These are phyloP conservation scores for Terebella lapidaria DNA, from an alignment of 2,888 invertebrate species.

Conservation along the genomic window DNA sequence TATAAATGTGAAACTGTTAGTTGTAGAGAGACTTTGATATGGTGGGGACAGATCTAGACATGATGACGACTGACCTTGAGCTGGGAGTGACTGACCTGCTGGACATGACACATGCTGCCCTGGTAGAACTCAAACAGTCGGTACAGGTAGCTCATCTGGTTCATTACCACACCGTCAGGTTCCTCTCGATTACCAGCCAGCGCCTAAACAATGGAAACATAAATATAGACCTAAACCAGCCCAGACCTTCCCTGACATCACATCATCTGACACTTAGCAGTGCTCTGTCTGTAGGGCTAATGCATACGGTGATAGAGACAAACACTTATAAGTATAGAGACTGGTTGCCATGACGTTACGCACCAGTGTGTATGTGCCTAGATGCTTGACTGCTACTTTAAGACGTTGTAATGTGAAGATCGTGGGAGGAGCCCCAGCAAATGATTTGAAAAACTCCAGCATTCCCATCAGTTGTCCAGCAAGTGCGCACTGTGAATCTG, in stretches of 20 bases:
- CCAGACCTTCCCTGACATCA: too few relatives aligned
- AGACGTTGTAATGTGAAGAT: constrained; percentile 79
- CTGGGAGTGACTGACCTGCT: too few relatives aligned
- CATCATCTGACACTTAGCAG: too few relatives aligned
- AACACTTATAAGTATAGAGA: too few relatives aligned
- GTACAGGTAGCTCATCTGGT: constrained; percentile 72
- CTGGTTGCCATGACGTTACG: too few relatives aligned
- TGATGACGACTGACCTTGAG: too few relatives aligned
- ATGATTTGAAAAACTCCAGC: constrained; percentile 70
- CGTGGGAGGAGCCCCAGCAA: constrained; percentile 71
- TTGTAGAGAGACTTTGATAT: too few relatives aligned
- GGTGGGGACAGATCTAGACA: too few relatives aligned
- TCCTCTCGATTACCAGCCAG: constrained; percentile 82
- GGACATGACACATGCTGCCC: constrained; percentile 72
- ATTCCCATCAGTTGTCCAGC: constrained; percentile 90
- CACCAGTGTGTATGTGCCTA: constrained; percentile 79
- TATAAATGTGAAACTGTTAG: too few relatives aligned
- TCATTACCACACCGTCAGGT: constrained; percentile 74
- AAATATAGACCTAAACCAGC: neutral
- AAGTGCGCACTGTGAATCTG: constrained; percentile 62
- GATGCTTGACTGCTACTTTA: constrained; percentile 79
- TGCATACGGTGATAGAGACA: too few relatives aligned
- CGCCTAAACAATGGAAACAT: constrained; percentile 60
- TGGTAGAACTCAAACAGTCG: constrained; percentile 79
- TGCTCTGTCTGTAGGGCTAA: too few relatives aligned